Conservation (phyloP, 2,113 vertebrate species). For the Peromyscus maniculatus region DNA sequence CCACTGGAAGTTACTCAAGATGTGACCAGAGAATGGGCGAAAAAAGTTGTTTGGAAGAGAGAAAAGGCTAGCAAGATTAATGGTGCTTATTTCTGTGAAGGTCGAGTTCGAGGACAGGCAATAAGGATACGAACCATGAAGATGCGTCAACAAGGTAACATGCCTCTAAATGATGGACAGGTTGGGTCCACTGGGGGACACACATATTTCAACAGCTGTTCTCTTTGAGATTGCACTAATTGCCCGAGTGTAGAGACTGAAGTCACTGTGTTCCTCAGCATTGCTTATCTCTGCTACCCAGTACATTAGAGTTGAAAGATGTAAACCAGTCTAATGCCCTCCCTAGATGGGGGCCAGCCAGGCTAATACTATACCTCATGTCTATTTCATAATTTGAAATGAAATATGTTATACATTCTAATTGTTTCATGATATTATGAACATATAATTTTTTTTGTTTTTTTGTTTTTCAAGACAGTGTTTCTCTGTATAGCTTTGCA, state of each 20-base stretch:
- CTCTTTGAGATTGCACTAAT: neutral
- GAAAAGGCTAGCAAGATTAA: slow-evolving; percentile 90
- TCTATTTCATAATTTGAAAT: neutral
- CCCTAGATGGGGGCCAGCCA: neutral
- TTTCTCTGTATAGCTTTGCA: too few relatives aligned
- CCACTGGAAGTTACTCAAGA: slow-evolving; percentile 88
- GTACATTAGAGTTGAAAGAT: neutral
- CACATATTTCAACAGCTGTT: neutral
- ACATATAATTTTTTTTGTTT: too few relatives aligned
- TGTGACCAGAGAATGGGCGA: slow-evolving; percentile 86
- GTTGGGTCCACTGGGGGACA: neutral
- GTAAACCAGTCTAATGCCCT: neutral
- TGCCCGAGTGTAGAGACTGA: neutral
- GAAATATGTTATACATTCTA: neutral
- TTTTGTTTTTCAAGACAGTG: too few relatives aligned
- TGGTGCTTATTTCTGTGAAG: slow-evolving; percentile 92
- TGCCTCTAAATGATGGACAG: neutral
- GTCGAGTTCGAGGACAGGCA: slow-evolving; percentile 87
- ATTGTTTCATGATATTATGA: neutral
- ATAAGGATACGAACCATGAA: slow-evolving; percentile 92
- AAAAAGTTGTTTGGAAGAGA: slow-evolving; percentile 91
- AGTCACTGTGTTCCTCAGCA: neutral
- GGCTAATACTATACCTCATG: neutral
- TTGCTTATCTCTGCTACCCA: neutral
- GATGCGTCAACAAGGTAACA: slow-evolving; percentile 92